phyloP scores from a whole-genome alignment of 2,888 invertebrate genomes.

The Polylopha cassiicola region DNA sequence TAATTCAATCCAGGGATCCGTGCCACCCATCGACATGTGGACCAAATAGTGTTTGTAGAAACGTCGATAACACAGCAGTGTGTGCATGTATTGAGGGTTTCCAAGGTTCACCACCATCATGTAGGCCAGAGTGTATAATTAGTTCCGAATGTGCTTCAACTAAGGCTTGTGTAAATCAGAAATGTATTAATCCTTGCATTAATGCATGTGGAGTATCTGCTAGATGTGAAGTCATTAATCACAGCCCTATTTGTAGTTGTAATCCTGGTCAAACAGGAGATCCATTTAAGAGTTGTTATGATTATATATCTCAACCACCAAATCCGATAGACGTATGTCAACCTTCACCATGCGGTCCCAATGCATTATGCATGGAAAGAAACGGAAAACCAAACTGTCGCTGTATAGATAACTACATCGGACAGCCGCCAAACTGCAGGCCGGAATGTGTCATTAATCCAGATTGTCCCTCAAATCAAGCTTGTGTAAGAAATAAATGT shows the following conservation, averaged over 20 bases:
- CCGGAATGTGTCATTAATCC: slow-evolving; percentile 90
- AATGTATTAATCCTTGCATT: slow-evolving; percentile 89
- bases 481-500: slow-evolving; percentile 89
- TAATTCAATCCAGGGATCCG: slow-evolving; percentile 78
- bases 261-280: slow-evolving; percentile 85
- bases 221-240: slow-evolving; percentile 87
- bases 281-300: slow-evolving; percentile 86
- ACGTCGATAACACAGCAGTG: slow-evolving; percentile 85
- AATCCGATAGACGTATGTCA: slow-evolving; percentile 78
- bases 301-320: slow-evolving; percentile 55
- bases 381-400: slow-evolving; percentile 84
- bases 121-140: slow-evolving; percentile 89
- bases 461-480: slow-evolving; percentile 85
- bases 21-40: slow-evolving; percentile 88
- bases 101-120: slow-evolving; percentile 87
- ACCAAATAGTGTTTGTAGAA: slow-evolving; percentile 85
- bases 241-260: slow-evolving; percentile 92
- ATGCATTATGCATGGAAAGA: slow-evolving; percentile 82
- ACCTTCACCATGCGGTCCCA: slow-evolving; percentile 90
- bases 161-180: slow-evolving; percentile 88
- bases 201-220: slow-evolving; percentile 88
- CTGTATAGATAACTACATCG: slow-evolving; percentile 86
- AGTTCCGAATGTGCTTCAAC: slow-evolving; percentile 89
- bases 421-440: slow-evolving; percentile 87
- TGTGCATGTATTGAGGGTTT: slow-evolving; percentile 87